Conservation (phyloP, 2,113 vertebrate species). For the Chaetorhynchus papuensis region DNA sequence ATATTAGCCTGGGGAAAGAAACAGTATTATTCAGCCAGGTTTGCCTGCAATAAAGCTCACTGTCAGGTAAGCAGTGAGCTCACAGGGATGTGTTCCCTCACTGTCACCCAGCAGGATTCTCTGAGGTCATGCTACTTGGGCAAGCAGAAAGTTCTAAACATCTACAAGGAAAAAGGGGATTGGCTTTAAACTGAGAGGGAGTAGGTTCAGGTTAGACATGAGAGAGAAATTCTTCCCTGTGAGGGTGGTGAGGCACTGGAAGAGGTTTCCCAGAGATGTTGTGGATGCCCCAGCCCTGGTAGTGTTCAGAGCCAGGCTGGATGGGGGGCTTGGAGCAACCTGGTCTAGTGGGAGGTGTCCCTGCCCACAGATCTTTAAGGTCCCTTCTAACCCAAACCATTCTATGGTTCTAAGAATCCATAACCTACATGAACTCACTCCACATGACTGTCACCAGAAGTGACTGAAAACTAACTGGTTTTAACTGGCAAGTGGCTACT, state of each 20-base stretch:
- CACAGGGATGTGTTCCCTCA: not conserved
- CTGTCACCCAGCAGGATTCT: not conserved
- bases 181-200: not conserved
- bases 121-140: not conserved
- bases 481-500: not conserved
- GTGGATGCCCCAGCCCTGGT: not conserved
- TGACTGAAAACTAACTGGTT: not conserved
- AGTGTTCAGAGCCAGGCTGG: not conserved
- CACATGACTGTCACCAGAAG: not conserved
- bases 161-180: not conserved
- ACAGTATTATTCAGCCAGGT: not conserved
- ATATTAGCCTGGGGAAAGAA: not conserved
- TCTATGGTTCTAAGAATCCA: not conserved
- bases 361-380: not conserved
- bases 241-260: not conserved
- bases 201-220: not conserved
- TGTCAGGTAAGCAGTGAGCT: not conserved
- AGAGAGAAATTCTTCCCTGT: not conserved
- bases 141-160: not conserved
- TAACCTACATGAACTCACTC: not conserved
- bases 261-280: not conserved
- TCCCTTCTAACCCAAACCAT: not conserved
- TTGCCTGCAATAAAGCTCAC: not conserved
- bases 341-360: not conserved
- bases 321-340: not conserved